A percentile compares a stretch with the other conserved stretches of the same genome.
phyloP scores from a whole-genome alignment of 2,888 invertebrate species.

The Phyto melanocephala region DNA sequence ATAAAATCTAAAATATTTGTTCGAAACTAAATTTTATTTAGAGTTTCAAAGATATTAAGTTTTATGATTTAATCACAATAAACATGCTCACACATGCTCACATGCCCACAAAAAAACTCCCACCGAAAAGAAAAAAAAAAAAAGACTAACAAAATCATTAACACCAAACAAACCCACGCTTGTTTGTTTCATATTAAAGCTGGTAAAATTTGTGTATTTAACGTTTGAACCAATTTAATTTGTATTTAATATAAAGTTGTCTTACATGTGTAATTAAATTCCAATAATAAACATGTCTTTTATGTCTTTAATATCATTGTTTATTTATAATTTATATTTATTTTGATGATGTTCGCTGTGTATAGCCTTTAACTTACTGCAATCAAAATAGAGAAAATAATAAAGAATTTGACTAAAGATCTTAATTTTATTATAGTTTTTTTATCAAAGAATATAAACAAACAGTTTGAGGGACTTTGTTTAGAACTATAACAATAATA shows the following conservation, averaged over 20 bases:
- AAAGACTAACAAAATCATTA: not conserved
- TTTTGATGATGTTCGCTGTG: too few species aligned
- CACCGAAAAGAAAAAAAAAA: not conserved
- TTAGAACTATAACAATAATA: too few species aligned
- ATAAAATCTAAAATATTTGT: not conserved
- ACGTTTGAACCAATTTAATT: conserved; percentile 37
- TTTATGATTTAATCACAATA: conserved; percentile 34
- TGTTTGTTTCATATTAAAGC: not conserved
- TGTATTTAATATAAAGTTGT: conserved; percentile 15
- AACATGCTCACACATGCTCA: not conserved
- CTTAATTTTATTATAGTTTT: too few species aligned
- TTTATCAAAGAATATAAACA: too few species aligned
- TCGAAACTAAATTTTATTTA: not conserved
- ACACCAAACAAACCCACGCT: conserved; percentile 23
- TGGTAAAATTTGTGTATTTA: not conserved
- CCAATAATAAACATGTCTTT: too few species aligned
- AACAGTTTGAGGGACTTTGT: too few species aligned
- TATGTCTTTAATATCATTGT: not conserved
- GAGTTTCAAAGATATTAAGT: not conserved
- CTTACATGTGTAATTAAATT: not conserved
- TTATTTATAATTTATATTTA: not conserved
- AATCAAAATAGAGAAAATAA: too few species aligned
- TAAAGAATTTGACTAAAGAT: too few species aligned
- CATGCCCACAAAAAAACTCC: not conserved
- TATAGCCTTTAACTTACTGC: too few species aligned